A percentile compares a stretch with the other conserved stretches of the same genome.
Conservation (phyloP, 2,797 vertebrate genomes). For the Adelosebastes latens region DNA sequence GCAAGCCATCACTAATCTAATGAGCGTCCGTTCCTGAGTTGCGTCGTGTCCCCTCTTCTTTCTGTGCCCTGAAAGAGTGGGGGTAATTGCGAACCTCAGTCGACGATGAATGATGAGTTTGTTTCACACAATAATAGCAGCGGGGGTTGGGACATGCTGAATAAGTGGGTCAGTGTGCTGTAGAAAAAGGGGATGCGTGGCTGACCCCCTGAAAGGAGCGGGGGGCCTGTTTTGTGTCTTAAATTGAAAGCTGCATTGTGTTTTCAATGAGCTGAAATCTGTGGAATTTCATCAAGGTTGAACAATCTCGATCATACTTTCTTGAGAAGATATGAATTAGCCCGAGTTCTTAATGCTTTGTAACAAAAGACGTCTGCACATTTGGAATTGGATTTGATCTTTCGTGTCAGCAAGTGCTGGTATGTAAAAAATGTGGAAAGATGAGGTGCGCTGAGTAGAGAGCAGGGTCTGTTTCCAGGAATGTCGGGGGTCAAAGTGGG, state of each 20-base stretch:
- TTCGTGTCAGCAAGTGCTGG: conserved; percentile 38
- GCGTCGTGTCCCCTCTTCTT: conserved; percentile 57
- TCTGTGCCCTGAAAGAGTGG: conserved; percentile 63
- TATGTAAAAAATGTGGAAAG: conserved; percentile 68
- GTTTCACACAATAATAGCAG: conserved; percentile 86
- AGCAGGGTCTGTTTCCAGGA: conserved; percentile 67
- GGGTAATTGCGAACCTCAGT: conserved; percentile 84
- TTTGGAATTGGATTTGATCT: conserved; percentile 28
- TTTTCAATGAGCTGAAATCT: conserved; percentile 64
- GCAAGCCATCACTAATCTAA: conserved; percentile 85
- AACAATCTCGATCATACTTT: conserved; percentile 22
- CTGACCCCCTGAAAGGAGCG: conserved; percentile 62
- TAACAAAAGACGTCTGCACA: conserved; percentile 30
- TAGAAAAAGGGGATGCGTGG: conserved; percentile 67
- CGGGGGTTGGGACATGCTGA: conserved; percentile 79
- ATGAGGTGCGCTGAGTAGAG: conserved; percentile 59
- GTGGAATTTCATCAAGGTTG: conserved; percentile 60
- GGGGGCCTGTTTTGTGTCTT: conserved; percentile 72
- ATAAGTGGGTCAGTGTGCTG: conserved; percentile 85
- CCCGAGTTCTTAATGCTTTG: not conserved
- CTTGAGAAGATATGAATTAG: not conserved
- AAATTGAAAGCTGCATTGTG: conserved; percentile 69
- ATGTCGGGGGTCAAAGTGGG: conserved; percentile 67
- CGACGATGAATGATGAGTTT: conserved; percentile 89
- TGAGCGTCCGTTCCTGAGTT: conserved; percentile 75